These are phyloP conservation scores for Mormyrus hasselquistii DNA, from an alignment of 2,797 vertebrate genomes.

Conservation along the genomic window DNA sequence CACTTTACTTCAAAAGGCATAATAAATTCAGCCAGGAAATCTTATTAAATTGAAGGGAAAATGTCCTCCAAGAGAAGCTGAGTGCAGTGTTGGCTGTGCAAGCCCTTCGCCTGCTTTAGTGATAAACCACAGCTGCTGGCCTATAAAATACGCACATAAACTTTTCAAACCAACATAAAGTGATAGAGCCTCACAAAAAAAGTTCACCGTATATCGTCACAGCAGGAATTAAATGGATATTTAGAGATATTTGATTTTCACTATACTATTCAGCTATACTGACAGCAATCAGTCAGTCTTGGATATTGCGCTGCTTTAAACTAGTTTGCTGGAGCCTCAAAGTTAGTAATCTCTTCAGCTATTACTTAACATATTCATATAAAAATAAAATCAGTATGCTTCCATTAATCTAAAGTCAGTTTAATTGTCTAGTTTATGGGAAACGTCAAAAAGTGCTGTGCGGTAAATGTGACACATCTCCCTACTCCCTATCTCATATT, in stretches of 20 bases:
- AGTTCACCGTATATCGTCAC: background rate
- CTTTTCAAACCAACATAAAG: conserved; percentile 10
- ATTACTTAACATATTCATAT: background rate
- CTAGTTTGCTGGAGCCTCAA: background rate
- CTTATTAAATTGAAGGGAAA: conserved; percentile 82
- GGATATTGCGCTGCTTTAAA: background rate
- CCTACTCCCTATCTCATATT: conserved; percentile 14
- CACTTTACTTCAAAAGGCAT: conserved; percentile 85
- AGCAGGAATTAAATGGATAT: background rate
- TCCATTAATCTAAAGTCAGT: background rate
- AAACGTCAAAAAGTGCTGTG: background rate
- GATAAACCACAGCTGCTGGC: conserved; percentile 85
- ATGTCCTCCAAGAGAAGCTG: conserved; percentile 74
- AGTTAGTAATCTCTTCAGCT: background rate
- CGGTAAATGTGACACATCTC: conserved; percentile 13
- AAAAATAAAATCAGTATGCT: background rate
- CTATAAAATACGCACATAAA: conserved; percentile 70
- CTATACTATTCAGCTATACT: background rate
- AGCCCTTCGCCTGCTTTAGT: conserved; percentile 66
- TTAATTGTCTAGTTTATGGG: background rate
- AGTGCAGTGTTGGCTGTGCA: conserved; percentile 78
- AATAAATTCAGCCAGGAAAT: conserved; percentile 80
- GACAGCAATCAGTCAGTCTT: background rate
- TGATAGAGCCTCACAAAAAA: background rate
- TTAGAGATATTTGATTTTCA: background rate